Conservation (phyloP, 1,140 invertebrate genomes). For the Lasioglossum albipes region DNA sequence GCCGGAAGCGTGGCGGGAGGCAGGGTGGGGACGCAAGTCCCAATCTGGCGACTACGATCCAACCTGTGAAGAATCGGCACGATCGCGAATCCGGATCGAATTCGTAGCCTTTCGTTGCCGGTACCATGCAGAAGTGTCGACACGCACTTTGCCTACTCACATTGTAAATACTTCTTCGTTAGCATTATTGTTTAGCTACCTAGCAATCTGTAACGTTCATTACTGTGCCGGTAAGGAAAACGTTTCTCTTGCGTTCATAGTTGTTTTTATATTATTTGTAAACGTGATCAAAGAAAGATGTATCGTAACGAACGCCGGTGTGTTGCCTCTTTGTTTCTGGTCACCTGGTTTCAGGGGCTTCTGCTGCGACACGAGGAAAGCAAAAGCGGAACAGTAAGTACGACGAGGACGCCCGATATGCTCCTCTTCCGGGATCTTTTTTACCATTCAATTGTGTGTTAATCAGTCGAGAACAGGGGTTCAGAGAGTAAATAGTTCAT, state of each 20-base stretch:
- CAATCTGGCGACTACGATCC: too few relatives aligned
- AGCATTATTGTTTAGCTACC: conserved; percentile 64
- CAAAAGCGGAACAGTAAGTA: conserved; percentile 25
- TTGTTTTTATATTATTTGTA: conserved; percentile 75
- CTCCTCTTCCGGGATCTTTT: conserved; percentile 16
- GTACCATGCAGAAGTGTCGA: conserved; percentile 31
- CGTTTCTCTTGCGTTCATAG: conserved; percentile 52
- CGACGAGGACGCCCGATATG: background rate
- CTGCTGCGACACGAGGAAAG: background rate
- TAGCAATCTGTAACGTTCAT: conserved; percentile 50
- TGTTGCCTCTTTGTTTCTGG: conserved; percentile 16
- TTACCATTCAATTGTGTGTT: background rate
- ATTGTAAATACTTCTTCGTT: conserved; percentile 71
- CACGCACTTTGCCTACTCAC: conserved; percentile 54
- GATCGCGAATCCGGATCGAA: background rate
- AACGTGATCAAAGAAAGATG: conserved; percentile 73
- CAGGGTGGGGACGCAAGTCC: too few relatives aligned
- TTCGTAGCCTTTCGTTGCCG: conserved; percentile 15
- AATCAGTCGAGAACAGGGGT: background rate
- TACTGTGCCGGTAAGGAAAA: conserved; percentile 45
- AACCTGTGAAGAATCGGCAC: background rate
- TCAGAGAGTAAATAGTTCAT: background rate
- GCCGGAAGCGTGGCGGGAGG: too few relatives aligned
- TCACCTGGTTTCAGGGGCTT: background rate
- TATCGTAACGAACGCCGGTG: conserved; percentile 60